Conservation (phyloP, 2,888 invertebrate species). For the Eucera pruinosa region DNA sequence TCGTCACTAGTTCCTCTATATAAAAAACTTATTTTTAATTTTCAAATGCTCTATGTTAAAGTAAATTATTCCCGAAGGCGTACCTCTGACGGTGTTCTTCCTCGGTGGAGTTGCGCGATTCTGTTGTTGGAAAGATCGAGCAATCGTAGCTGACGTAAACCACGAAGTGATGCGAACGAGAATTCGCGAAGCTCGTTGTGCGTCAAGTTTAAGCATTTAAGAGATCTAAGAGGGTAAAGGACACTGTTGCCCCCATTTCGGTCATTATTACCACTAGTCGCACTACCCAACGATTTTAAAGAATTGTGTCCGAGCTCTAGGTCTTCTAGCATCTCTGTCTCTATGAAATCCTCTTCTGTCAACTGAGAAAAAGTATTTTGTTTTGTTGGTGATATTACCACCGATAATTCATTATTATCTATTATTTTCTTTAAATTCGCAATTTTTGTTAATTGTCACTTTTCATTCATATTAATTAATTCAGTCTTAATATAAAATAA, state of each 20-base stretch:
- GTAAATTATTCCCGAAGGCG: not conserved
- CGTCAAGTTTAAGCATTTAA: constrained; percentile 90
- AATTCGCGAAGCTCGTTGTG: constrained; percentile 91
- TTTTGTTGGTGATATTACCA: not conserved
- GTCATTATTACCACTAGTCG: constrained; percentile 71
- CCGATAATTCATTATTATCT: not conserved
- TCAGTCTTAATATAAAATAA: not conserved
- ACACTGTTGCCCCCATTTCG: constrained; percentile 87
- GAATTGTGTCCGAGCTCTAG: constrained; percentile 91
- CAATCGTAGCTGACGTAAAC: constrained; percentile 88
- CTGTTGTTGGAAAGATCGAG: constrained; percentile 92
- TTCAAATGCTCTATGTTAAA: not conserved
- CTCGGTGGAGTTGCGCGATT: constrained; percentile 86
- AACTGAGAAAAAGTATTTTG: constrained; percentile 84
- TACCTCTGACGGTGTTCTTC: constrained; percentile 81
- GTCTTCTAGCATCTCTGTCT: constrained; percentile 89
- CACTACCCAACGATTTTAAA: constrained; percentile 86
- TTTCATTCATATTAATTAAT: not conserved
- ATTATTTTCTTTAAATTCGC: not conserved
- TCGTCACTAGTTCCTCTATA: not conserved
- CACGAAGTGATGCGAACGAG: constrained; percentile 92
- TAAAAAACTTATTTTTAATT: not conserved
- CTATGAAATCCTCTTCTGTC: constrained; percentile 90
- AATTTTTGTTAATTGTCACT: not conserved
- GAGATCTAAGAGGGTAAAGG: constrained; percentile 88